These are phyloP conservation scores for Polypterus bichir DNA, from an alignment of 2,113 vertebrate species.

Conservation along the genomic window DNA sequence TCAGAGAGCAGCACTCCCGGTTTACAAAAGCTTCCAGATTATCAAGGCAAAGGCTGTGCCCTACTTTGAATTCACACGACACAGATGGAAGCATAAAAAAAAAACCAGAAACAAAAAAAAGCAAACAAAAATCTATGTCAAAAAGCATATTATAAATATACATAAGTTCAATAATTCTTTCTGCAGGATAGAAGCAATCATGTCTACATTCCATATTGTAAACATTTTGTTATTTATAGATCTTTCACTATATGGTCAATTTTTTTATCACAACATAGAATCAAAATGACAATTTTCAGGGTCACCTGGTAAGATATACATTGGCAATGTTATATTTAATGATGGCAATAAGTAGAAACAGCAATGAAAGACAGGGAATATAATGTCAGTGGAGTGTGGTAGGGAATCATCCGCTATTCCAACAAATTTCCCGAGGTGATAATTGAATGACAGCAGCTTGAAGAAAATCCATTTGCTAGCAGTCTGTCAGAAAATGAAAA, in stretches of 20 bases:
- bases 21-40: too few species aligned
- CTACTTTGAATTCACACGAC: too few species aligned
- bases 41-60: too few species aligned
- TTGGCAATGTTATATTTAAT: conserved; percentile 38
- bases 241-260: conserved; percentile 47
- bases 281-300: conserved; percentile 52
- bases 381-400: conserved; percentile 25
- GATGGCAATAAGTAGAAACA: conserved; percentile 29
- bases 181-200: not conserved
- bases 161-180: too few species aligned
- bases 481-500: conserved; percentile 37
- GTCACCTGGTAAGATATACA: conserved; percentile 56
- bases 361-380: conserved; percentile 39
- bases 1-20: too few species aligned
- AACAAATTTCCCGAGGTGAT: conserved; percentile 55
- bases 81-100: too few species aligned
- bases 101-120: too few species aligned
- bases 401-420: conserved; percentile 49
- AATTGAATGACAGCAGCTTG: conserved; percentile 52
- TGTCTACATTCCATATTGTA: conserved; percentile 11
- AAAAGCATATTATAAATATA: too few species aligned
- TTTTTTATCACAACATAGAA: conserved; percentile 47
- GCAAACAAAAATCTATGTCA: too few species aligned
- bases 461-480: conserved; percentile 56
- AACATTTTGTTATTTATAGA: conserved; percentile 47